phyloP scores from a whole-genome alignment of 2,888 invertebrate genomes.

The Idaea straminata region DNA sequence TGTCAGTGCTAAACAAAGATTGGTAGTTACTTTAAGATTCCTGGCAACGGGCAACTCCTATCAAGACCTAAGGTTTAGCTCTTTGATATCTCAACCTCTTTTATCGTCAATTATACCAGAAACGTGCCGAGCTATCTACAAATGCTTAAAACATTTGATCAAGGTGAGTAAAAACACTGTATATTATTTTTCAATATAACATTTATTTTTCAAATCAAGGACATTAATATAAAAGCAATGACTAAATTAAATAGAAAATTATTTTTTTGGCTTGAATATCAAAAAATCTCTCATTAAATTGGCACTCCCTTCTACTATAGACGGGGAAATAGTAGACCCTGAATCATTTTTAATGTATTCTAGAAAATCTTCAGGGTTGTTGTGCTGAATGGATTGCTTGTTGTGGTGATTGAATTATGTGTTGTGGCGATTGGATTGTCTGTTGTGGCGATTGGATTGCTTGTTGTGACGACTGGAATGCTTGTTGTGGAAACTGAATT shows the following conservation, averaged over 20 bases:
- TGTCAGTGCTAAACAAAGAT: constrained; percentile 8
- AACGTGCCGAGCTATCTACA: constrained; percentile 16
- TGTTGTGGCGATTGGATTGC: too few relatives aligned
- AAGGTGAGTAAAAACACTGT: constrained; percentile 9
- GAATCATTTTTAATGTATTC: too few relatives aligned
- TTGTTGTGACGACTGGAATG: too few relatives aligned
- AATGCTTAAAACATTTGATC: constrained; percentile 11
- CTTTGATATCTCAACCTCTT: constrained; percentile 10
- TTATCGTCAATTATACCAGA: constrained; percentile 15
- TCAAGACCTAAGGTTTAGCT: constrained; percentile 9
- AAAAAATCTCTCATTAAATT: constrained; percentile 4
- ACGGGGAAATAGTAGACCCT: too few relatives aligned
- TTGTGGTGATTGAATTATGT: too few relatives aligned
- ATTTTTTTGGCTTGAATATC: background rate
- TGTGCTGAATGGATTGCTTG: too few relatives aligned
- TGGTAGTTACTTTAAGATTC: constrained; percentile 11
- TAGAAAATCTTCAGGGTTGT: too few relatives aligned
- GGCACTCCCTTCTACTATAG: too few relatives aligned
- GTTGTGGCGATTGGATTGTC: too few relatives aligned
- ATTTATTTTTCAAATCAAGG: constrained; percentile 3
- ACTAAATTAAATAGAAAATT: background rate
- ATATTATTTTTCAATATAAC: constrained; percentile 5
- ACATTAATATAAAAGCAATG: background rate
- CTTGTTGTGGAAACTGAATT: too few relatives aligned
- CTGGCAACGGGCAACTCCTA: constrained; percentile 12